These are phyloP conservation scores for Lophotis ruficrista DNA, from an alignment of 2,113 vertebrate species.

Conservation along the genomic window DNA sequence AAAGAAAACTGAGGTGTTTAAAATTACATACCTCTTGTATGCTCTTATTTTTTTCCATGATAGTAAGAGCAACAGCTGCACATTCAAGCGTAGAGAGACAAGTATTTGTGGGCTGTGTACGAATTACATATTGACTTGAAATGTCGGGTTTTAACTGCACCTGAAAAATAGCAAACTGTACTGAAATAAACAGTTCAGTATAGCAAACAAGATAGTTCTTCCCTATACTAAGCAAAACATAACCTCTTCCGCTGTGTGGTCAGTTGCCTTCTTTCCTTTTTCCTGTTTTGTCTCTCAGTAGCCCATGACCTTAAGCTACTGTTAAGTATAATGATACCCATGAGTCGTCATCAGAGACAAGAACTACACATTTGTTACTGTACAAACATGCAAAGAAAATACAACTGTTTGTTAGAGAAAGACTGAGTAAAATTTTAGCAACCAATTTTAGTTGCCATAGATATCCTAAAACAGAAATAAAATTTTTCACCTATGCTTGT, in stretches of 20 bases:
- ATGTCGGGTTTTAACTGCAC: conserved; percentile 87
- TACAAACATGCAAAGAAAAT: not conserved
- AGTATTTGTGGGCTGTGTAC: conserved; percentile 92
- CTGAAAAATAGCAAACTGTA: conserved; percentile 72
- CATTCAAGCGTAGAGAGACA: conserved; percentile 97
- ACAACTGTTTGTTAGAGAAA: not conserved
- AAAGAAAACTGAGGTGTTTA: not conserved
- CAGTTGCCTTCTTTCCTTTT: not conserved
- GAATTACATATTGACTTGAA: conserved; percentile 96
- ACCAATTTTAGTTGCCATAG: not conserved
- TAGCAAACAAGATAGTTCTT: not conserved
- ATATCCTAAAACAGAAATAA: not conserved
- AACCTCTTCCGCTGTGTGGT: not conserved
- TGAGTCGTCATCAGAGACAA: not conserved
- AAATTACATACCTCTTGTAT: conserved; percentile 87
- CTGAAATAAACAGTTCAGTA: not conserved
- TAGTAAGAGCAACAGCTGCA: conserved; percentile 87
- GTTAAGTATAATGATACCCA: not conserved
- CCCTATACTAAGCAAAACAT: not conserved
- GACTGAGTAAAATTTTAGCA: not conserved
- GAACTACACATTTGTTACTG: not conserved
- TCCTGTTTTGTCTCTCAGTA: not conserved
- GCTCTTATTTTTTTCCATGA: conserved; percentile 86
- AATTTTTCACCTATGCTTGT: not conserved
- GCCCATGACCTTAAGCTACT: not conserved